A percentile compares a stretch with the other conserved stretches of the same genome.
Conservation (phyloP, 2,888 invertebrate species). For the Amphiduros pacificus region DNA sequence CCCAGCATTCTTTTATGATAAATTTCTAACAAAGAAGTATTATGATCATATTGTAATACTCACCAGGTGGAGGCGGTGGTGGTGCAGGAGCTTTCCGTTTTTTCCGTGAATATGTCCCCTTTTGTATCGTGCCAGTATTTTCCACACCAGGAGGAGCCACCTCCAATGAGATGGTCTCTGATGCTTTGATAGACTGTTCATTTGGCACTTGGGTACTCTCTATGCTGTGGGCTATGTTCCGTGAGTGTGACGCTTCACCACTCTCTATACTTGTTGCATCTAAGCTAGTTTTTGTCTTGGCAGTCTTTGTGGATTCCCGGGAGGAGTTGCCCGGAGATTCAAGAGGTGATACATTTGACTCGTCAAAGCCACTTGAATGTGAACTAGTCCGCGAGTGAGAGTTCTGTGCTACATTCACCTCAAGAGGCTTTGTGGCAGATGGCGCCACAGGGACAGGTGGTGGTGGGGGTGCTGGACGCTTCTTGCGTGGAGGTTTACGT, state of each 20-base stretch:
- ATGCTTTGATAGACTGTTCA: too few relatives aligned
- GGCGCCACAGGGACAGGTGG: conserved; percentile 27
- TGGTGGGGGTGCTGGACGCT: conserved; percentile 56
- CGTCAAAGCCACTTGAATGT: conserved; percentile 75
- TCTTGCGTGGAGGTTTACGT: conserved; percentile 41
- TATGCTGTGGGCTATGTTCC: too few relatives aligned
- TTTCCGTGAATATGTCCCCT: too few relatives aligned
- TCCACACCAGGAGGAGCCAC: too few relatives aligned
- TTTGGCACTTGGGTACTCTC: too few relatives aligned
- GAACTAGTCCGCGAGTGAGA: conserved; percentile 69
- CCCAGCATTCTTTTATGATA: too few relatives aligned
- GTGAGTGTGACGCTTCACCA: conserved; percentile 30
- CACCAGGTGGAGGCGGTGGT: conserved; percentile 9
- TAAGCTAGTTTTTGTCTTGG: conserved; percentile 37
- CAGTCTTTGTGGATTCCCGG: conserved; percentile 51
- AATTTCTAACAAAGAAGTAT: too few relatives aligned
- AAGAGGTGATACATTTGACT: conserved; percentile 55
- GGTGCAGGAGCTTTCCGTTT: conserved; percentile 16
- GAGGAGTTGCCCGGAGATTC: conserved; percentile 18
- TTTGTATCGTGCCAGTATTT: too few relatives aligned
- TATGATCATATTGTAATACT: too few relatives aligned
- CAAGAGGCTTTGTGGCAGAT: background rate
- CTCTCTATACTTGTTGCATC: conserved; percentile 44
- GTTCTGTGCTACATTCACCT: conserved; percentile 33
- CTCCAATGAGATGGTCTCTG: too few relatives aligned